Percentiles rank a stretch among this genome's conserved stretches.
phyloP scores from a whole-genome alignment of 2,888 invertebrate genomes.

The Pemphredon lugubris region DNA sequence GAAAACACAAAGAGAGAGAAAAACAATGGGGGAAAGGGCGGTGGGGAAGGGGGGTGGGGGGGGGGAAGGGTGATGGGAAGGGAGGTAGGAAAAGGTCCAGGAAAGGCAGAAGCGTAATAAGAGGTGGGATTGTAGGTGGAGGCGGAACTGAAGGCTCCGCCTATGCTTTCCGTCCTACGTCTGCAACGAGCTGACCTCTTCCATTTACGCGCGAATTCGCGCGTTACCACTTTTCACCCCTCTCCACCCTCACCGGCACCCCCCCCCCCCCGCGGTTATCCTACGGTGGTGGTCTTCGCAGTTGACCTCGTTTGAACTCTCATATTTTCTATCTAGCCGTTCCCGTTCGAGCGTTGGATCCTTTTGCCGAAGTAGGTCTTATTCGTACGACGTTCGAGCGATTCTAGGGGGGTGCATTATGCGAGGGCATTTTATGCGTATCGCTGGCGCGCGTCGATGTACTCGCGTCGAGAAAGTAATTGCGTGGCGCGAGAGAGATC shows the following conservation, averaged over 20 bases:
- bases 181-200: constrained; percentile 44
- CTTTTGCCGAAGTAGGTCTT: no score
- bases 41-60: background rate
- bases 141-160: constrained; percentile 72
- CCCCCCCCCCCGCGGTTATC: constrained; percentile 14
- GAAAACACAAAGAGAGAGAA: constrained; percentile 22
- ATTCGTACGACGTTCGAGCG: no score
- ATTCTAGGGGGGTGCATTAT: no score
- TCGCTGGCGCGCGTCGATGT: no score
- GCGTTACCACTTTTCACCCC: constrained; percentile 33
- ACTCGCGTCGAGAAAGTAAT: no score
- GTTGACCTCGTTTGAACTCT: constrained; percentile 4
- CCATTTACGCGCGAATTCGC: constrained; percentile 51
- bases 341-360: no score
- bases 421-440: no score
- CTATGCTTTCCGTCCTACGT: constrained; percentile 64
- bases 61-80: constrained; percentile 21
- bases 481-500: no score
- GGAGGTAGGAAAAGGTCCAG: constrained; percentile 50
- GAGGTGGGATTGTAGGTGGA: constrained; percentile 73
- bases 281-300: background rate
- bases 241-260: constrained; percentile 25
- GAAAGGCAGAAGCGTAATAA: constrained; percentile 57
- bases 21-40: constrained; percentile 10
- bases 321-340: no score